A percentile compares a stretch with the other conserved stretches of the same genome.
Evolutionary conservation across 2,888 invertebrate species (phyloP).

Genomic region (Hydrotaea diabolus): DNA sequence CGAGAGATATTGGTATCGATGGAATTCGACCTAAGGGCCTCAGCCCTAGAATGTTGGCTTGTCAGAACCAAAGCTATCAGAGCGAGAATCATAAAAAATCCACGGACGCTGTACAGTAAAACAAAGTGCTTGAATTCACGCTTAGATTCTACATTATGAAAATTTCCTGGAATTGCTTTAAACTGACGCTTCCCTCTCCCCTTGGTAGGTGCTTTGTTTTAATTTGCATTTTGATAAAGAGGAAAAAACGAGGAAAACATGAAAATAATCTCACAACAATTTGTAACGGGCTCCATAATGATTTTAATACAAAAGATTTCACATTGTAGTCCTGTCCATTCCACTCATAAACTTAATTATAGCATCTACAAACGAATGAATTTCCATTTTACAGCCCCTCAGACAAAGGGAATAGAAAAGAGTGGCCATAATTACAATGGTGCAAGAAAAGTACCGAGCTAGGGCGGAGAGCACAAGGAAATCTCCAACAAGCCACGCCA

Average conservation of each 20-base stretch:
- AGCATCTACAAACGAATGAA: not conserved
- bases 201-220: not conserved
- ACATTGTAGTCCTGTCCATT: not conserved
- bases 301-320: constrained; percentile 37
- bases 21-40: too few relatives aligned
- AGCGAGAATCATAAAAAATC: too few relatives aligned
- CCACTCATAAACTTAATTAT: constrained; percentile 30
- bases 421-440: constrained; percentile 31
- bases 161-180: not conserved
- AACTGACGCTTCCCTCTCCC: constrained; percentile 1
- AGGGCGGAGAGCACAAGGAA: not conserved
- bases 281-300: constrained; percentile 28
- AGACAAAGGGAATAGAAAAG: not conserved
- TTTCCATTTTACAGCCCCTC: not conserved
- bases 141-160: not conserved
- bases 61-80: too few relatives aligned
- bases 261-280: constrained; percentile 32
- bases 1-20: too few relatives aligned
- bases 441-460: not conserved
- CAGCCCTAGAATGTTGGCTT: too few relatives aligned
- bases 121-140: too few relatives aligned
- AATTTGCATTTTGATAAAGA: constrained; percentile 15
- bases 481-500: not conserved
- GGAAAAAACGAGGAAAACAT: not conserved
- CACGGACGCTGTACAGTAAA: too few relatives aligned